Evolutionary conservation across 1,140 invertebrate genomes (phyloP).

Genomic region (Chlorops oryzae): DNA sequence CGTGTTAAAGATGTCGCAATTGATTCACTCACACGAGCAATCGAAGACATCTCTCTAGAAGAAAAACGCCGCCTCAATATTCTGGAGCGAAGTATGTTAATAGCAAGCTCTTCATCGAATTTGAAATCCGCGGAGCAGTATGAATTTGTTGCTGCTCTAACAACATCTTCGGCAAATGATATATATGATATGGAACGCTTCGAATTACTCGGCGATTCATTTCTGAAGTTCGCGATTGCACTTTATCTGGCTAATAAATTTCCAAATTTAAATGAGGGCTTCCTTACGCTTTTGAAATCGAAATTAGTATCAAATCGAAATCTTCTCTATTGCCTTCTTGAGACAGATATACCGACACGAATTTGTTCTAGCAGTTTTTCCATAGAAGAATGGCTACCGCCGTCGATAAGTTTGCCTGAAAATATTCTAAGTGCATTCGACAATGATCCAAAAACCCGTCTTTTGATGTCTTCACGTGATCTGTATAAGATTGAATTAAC

Average conservation of each 20-base stretch:
- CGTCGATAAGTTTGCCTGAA: slow-evolving; percentile 45
- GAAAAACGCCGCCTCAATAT: slow-evolving; percentile 7
- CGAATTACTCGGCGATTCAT: slow-evolving; percentile 84
- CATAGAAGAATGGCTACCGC: slow-evolving; percentile 57
- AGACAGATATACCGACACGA: slow-evolving; percentile 27
- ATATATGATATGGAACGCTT: slow-evolving; percentile 74
- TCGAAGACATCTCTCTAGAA: too few species aligned
- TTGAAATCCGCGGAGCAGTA: slow-evolving; percentile 33
- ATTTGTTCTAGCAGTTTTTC: slow-evolving; percentile 30
- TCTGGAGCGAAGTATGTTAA: slow-evolving; percentile 1
- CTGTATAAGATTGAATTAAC: too few species aligned
- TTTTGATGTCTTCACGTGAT: too few species aligned
- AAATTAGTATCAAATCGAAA: slow-evolving; percentile 77
- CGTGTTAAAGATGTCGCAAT: too few species aligned
- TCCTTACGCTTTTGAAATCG: slow-evolving; percentile 67
- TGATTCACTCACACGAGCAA: too few species aligned
- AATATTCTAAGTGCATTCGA: slow-evolving; percentile 16
- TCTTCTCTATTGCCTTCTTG: slow-evolving; percentile 60
- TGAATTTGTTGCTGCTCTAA: slow-evolving; percentile 60
- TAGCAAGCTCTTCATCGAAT: too few species aligned
- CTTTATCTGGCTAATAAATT: slow-evolving; percentile 68
- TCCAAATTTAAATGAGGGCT: slow-evolving; percentile 66
- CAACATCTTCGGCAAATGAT: slow-evolving; percentile 65
- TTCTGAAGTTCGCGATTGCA: slow-evolving; percentile 73
- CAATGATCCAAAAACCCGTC: background rate